phyloP scores from a whole-genome alignment of 2,113 vertebrate genomes.

The Plecotus auritus region DNA sequence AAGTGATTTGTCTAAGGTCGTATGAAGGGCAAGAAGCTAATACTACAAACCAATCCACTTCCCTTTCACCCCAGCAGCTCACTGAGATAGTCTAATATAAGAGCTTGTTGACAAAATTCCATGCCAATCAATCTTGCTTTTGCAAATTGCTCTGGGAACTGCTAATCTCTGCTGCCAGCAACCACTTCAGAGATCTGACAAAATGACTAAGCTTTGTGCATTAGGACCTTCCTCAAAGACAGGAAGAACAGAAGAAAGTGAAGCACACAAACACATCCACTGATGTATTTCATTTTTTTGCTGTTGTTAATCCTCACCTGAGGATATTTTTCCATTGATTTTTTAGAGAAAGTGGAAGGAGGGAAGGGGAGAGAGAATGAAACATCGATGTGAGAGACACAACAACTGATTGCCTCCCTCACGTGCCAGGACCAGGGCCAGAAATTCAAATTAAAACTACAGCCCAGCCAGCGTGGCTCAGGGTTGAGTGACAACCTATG shows the following conservation, averaged over 20 bases:
- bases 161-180: not conserved
- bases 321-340: no score
- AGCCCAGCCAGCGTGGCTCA: no score
- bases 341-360: no score
- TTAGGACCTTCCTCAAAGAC: not conserved
- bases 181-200: not conserved
- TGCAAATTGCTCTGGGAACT: slow-evolving; percentile 33
- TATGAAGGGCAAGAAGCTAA: not conserved
- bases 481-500: no score
- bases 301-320: no score
- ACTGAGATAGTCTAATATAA: not conserved
- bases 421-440: no score
- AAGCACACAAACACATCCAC: not conserved
- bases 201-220: not conserved
- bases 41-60: not conserved
- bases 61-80: not conserved
- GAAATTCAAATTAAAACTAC: no score
- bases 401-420: no score
- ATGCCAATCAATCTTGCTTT: slow-evolving; percentile 5
- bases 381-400: no score
- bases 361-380: no score
- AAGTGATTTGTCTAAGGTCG: not conserved
- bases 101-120: not conserved
- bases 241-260: not conserved
- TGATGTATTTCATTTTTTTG: not conserved